phyloP scores from a whole-genome alignment of 1,140 invertebrate species.

The Laupala kohalensis region DNA sequence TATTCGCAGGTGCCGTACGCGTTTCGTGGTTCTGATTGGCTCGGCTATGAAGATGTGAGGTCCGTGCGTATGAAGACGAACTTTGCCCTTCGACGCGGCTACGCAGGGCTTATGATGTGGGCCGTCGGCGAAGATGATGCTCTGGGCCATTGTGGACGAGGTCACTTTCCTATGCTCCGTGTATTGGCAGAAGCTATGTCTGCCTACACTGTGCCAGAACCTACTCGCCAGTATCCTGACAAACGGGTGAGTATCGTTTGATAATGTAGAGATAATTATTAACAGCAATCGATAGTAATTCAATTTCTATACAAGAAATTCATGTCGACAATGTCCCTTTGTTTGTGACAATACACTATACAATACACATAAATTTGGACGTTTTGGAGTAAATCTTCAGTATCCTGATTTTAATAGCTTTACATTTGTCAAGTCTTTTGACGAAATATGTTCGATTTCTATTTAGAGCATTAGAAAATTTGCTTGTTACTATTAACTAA shows the following conservation, averaged over 20 bases:
- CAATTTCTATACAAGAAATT: too few relatives aligned
- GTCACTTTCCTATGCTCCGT: slow-evolving; percentile 46
- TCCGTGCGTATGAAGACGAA: slow-evolving; percentile 79
- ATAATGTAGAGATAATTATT: too few relatives aligned
- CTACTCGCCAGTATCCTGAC: not conserved
- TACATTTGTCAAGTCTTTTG: too few relatives aligned
- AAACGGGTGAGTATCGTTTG: not conserved
- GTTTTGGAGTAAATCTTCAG: too few relatives aligned
- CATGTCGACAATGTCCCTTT: too few relatives aligned
- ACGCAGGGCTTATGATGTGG: slow-evolving; percentile 80
- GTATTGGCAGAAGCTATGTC: not conserved
- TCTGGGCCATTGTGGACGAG: slow-evolving; percentile 53
- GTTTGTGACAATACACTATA: too few relatives aligned
- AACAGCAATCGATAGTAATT: too few relatives aligned
- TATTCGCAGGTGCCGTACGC: slow-evolving; percentile 48
- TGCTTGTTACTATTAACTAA: too few relatives aligned
- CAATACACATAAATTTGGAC: too few relatives aligned
- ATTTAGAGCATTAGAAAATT: too few relatives aligned
- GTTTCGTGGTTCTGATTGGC: slow-evolving; percentile 78
- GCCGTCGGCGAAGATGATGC: slow-evolving; percentile 81
- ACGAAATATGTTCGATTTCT: too few relatives aligned
- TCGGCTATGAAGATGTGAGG: slow-evolving; percentile 72
- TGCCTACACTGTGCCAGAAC: not conserved
- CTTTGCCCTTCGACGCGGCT: slow-evolving; percentile 55
- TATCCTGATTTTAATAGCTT: too few relatives aligned